Conservation (phyloP, 2,888 invertebrate species). For the Taenaris catops region DNA sequence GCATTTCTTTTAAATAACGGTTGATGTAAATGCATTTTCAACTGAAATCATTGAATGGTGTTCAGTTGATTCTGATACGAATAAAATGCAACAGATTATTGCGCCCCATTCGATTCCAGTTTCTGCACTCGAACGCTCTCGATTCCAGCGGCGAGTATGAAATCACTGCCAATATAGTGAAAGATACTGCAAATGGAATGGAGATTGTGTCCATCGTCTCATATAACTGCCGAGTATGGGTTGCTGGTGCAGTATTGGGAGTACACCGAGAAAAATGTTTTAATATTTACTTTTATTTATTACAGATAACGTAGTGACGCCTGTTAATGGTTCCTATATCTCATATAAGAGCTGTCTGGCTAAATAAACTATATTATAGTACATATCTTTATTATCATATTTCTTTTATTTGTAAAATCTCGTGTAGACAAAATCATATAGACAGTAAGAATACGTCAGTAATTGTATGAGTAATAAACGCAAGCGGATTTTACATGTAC, state of each 20-base stretch:
- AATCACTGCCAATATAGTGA: constrained; percentile 47
- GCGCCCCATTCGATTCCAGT: constrained; percentile 18
- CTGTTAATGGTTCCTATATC: no score
- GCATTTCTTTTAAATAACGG: background rate
- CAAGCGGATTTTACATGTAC: no score
- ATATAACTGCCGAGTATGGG: constrained; percentile 23
- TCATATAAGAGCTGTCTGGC: no score
- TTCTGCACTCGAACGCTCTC: constrained; percentile 19
- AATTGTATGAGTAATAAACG: no score
- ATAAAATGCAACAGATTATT: constrained; percentile 24
- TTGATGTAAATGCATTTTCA: background rate
- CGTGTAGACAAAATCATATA: no score
- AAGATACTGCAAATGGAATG: constrained; percentile 64
- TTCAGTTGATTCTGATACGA: constrained; percentile 7
- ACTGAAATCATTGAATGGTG: background rate
- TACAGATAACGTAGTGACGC: no score
- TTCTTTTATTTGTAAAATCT: no score
- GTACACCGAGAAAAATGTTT: constrained; percentile 2
- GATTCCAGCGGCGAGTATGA: constrained; percentile 29
- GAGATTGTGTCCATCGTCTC: constrained; percentile 38
- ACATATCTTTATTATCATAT: no score
- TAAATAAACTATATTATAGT: no score
- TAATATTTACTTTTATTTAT: background rate
- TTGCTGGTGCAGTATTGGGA: constrained; percentile 4
- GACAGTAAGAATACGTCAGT: no score